Conservation (phyloP, 2,888 invertebrate species). For the Scaptomyza parva region DNA sequence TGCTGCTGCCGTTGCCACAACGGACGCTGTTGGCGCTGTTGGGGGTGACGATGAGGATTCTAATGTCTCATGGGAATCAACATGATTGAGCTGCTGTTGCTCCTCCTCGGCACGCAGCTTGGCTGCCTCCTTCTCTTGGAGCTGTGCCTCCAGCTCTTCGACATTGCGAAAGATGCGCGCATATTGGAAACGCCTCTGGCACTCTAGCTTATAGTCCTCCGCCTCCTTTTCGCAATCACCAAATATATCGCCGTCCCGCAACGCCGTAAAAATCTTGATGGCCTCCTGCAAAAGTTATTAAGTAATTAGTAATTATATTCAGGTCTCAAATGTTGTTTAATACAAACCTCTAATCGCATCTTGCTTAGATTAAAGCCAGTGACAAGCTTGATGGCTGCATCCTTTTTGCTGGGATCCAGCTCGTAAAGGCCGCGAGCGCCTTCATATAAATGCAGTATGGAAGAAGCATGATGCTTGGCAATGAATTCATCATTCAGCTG, state of each 20-base stretch:
- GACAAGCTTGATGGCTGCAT: constrained; percentile 88
- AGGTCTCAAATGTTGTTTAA: too few relatives aligned
- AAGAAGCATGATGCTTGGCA: constrained; percentile 85
- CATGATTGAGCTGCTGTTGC: constrained; percentile 68
- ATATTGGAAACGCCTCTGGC: constrained; percentile 91
- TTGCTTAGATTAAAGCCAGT: constrained; percentile 86
- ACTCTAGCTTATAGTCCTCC: constrained; percentile 89
- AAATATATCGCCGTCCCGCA: constrained; percentile 91
- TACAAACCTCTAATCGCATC: constrained; percentile 81
- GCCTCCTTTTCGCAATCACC: constrained; percentile 89
- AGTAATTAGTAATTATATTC: too few relatives aligned
- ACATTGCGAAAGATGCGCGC: constrained; percentile 89
- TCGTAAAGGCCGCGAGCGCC: constrained; percentile 92
- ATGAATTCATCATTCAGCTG: constrained; percentile 90
- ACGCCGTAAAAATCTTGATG: constrained; percentile 91
- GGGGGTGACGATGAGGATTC: constrained; percentile 17
- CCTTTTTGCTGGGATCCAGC: constrained; percentile 89
- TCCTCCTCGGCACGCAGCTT: constrained; percentile 70
- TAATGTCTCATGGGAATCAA: constrained; percentile 62
- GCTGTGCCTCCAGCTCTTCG: constrained; percentile 75
- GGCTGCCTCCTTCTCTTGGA: constrained; percentile 72
- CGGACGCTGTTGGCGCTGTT: constrained; percentile 40
- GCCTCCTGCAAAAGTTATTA: constrained; percentile 88
- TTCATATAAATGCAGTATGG: constrained; percentile 92
- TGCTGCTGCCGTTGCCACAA: constrained; percentile 27